Evolutionary conservation across 2,797 vertebrate species (phyloP), one percentile per base, ranked within the genome.

Genomic region (Acipenser transmontanus): DNA sequence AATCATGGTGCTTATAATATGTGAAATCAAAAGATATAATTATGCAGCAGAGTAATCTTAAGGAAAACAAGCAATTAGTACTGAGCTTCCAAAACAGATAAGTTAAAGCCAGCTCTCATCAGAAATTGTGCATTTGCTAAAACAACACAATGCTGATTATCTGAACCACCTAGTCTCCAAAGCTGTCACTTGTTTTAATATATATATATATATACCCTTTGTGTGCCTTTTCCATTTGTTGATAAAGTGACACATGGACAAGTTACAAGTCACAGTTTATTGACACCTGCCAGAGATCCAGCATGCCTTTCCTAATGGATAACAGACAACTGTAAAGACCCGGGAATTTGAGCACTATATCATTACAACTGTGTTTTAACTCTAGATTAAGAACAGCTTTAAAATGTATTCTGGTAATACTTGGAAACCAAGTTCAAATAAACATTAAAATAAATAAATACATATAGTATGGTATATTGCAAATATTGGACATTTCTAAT

Each of bases 301-400:
- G 13, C n/a, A 9, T 61, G 70, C 78, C 78, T 71, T 73, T 83
- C 74, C 71, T 49, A 69, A 68, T 59, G 51, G 70, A 69, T 70
- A 72, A 75, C 12, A 57, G 72, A 64, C 57, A 50, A 66, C 65
- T 17, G 70, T 78, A 85, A 85, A 82, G 78, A 81, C 52, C 63
- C 62, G n/a, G 51, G 7, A 48, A 52, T 59, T 57, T 65, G 54
- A 73, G 69, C 79, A 73, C 50, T 74, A 73, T 77, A 73, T 78
- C 78, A 82, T 71, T 80, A 82, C 71, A 57, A 66, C 71, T 68
- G 70, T 81, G 68, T 64, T 71, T 48, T 65, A 59, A 54, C 49
- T 50, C 49, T 49, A 56, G 67, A 69, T 56, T 48, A 63, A 20
- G 64, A 50, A 63, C 34, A 34, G 34, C 34, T 34, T 34, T 4